phyloP scores from a whole-genome alignment of 2,888 invertebrate genomes.

The Platynereis dumerilii region DNA sequence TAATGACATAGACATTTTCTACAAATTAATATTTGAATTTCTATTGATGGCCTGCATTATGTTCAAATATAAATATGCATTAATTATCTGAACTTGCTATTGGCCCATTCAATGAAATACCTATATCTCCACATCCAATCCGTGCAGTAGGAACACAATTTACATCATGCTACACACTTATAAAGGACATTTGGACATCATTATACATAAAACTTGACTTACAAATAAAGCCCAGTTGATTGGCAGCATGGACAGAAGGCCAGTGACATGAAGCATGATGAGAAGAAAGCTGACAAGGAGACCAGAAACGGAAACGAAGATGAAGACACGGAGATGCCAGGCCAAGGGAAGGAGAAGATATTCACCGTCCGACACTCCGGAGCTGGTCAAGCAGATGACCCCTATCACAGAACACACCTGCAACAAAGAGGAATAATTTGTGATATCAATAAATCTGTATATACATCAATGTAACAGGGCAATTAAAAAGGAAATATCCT shows the following conservation, averaged over 20 bases:
- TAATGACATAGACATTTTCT: not conserved
- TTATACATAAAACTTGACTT: constrained; percentile 29
- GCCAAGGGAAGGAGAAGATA: constrained; percentile 44
- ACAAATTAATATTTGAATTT: no score
- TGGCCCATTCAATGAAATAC: no score
- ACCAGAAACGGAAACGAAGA: constrained; percentile 45
- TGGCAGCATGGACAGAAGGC: constrained; percentile 41
- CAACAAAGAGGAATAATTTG: constrained; percentile 16
- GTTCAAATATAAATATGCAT: no score
- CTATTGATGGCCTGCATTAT: no score
- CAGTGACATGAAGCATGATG: constrained; percentile 41
- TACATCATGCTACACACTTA: no score
- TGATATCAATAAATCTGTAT: no score
- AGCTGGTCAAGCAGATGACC: constrained; percentile 42
- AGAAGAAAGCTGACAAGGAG: constrained; percentile 38
- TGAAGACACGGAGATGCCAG: constrained; percentile 51
- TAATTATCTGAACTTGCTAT: no score
- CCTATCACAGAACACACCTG: constrained; percentile 44
- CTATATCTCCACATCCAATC: no score
- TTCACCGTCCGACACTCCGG: constrained; percentile 42
- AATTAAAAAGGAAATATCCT: no score
- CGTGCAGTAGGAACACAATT: no score
- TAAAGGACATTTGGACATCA: no score
- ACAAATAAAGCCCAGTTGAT: constrained; percentile 49
- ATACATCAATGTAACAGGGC: no score